Conservation (phyloP, 1,140 invertebrate genomes). For the Hycleus cichorii region DNA sequence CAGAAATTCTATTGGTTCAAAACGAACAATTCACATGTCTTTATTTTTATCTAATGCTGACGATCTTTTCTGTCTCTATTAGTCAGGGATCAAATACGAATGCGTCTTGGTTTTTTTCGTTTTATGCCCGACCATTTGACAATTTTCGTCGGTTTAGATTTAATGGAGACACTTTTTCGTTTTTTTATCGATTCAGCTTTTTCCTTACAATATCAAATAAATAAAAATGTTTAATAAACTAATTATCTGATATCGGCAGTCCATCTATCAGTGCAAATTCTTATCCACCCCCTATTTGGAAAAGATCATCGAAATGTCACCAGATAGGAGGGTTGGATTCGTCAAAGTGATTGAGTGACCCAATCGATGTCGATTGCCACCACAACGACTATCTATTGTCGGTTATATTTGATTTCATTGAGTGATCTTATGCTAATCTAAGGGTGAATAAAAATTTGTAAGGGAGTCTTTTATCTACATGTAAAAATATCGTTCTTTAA, state of each 20-base stretch:
- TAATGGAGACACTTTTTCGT: background rate
- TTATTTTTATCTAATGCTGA: constrained; percentile 13
- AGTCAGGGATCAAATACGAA: too few relatives aligned
- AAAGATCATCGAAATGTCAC: constrained; percentile 1
- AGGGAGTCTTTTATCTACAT: background rate
- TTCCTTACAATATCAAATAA: too few relatives aligned
- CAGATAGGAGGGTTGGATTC: background rate
- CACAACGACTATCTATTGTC: background rate
- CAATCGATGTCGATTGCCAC: constrained; percentile 8
- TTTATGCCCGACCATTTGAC: constrained; percentile 9
- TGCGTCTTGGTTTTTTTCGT: background rate
- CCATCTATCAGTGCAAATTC: background rate
- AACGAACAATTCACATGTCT: constrained; percentile 12
- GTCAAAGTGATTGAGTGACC: constrained; percentile 3
- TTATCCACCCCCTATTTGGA: background rate
- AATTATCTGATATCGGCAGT: too few relatives aligned
- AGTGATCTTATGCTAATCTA: constrained; percentile 9
- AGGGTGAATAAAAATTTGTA: background rate
- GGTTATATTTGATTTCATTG: constrained; percentile 10
- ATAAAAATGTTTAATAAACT: too few relatives aligned
- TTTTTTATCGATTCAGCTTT: too few relatives aligned
- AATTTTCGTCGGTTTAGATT: background rate
- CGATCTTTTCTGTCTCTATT: constrained; percentile 2
- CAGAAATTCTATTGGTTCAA: constrained; percentile 15
- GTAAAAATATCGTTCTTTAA: background rate